Evolutionary conservation across 2,888 invertebrate genomes (phyloP), one percentile per base, ranked within the genome.

Genomic region (Drosophila pegasa): DNA sequence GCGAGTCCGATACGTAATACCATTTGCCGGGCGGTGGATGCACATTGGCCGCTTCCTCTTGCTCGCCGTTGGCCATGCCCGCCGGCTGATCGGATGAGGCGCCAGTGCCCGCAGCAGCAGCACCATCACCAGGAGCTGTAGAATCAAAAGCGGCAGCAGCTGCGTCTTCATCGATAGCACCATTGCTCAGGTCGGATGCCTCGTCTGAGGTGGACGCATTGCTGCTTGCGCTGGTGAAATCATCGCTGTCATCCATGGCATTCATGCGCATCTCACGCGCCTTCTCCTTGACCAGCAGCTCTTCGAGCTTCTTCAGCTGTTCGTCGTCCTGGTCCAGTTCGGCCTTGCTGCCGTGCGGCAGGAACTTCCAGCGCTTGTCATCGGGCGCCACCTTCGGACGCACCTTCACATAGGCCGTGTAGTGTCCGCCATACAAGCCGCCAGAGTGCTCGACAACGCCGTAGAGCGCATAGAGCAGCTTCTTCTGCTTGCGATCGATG

Each of bases 381-480:
- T 94, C 94, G 1, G 93, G 91, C 31, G 93, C 92, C 35, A 96
- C 91, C 8, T 94, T 94, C 20, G 94, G 92, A n/a, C 96, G 93
- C 9, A 97, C 96, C 93, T 98, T 98, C 2, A 99, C 97, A 89
- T 98, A 99, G 7, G 99, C 98, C 1, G 98, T 97, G 90, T 99
- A 99, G 76, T 94, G 94, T 0, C 94, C 94, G 3, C 98, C 97
- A 88, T 96, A 96, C 91, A 99, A 95, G 4, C 96, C 95, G 0
- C 99, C 99, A 57, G 96, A 96, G 91, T 99, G 99, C 90, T 98
- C 98, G 3, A 99, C 98, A 0, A 99, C 95, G 0, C 98, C 99
- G 88, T 98, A 99, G 56, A 99, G 93, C 0, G 97, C 95, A 91
- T 99, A 99, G 29, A 97, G 92, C 38, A 98, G 93, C 89, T 94